Base-by-base conservation (phyloP, 1,140 invertebrate species). In the Gerris buenoi region DNA sequence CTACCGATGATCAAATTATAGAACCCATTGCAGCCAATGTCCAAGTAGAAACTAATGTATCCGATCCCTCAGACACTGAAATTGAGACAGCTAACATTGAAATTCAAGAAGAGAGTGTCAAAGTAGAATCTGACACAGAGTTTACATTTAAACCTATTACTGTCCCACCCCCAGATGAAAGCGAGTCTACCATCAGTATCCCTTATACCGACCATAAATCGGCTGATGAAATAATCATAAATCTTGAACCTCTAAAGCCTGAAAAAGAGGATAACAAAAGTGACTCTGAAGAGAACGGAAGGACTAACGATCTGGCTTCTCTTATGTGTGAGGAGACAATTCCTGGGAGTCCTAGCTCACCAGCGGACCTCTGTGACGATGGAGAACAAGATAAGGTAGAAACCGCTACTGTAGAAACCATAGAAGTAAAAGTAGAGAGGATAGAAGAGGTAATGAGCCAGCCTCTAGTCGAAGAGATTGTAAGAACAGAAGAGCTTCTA, bases 321-420 rank as follows among this genome's bases (percentile, higher is more conserved):
- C 74, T 93, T n/a, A 75, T 91, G 1, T 93, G 91, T 76, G 66
- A 92, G 73, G 90, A 93, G 77, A 91, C 89, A 27, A 91, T 94
- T 74, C 90, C 89, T 1, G 88, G 89, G 25, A 90, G 88, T 72
- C 89, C 89, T n/a, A 86, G 88, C 58, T 86, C 87, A 0, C 81
- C 78, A 0, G 57, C 57, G 57, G 67, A 81, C 69, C 74, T 77
- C 23, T 22, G 60, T 57, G 22, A 27, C 3, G 73, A 62, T 74
- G 72, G 75, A 59, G 62, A 28, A 63, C 3, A 26, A 22, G 25
- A 26, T 63, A 26, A 26, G 2, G 10, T 25, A 26, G 22, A 27
- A 63, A 13, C 25, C 15, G 15, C 15, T 27, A 5, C 27, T 14
- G 27, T 10, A 27, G 2, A 63, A 63, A 13, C 3, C 22, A 13